Evolutionary conservation across 2,113 vertebrate species (phyloP).

Genomic region (Pholis gunnellus): DNA sequence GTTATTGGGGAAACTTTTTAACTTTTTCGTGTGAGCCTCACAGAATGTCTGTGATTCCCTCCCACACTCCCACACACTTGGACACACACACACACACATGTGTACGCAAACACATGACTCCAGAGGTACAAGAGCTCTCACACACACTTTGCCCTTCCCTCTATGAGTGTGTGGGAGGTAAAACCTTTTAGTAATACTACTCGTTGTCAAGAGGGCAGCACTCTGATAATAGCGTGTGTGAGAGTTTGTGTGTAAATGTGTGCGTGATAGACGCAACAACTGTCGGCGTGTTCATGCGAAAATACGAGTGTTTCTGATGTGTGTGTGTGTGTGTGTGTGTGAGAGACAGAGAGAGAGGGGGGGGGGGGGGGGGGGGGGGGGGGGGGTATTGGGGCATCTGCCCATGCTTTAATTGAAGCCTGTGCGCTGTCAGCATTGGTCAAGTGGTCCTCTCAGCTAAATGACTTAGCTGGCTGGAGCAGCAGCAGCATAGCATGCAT

Average conservation of each 20-base stretch:
- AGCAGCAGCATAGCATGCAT: conserved; percentile 45
- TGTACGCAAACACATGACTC: conserved; percentile 55
- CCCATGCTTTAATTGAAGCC: conserved; percentile 61
- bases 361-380: no score
- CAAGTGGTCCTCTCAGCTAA: conserved; percentile 73
- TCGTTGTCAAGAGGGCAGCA: conserved; percentile 60
- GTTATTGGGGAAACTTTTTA: not conserved
- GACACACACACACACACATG: not conserved
- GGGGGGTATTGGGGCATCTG: conserved; percentile 13
- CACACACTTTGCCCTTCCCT: conserved; percentile 48
- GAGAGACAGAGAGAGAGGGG: not conserved
- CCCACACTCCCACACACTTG: conserved; percentile 21
- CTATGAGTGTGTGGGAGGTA: conserved; percentile 61
- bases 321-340: not conserved
- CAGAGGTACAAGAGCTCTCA: conserved; percentile 62
- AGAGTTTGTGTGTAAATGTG: not conserved
- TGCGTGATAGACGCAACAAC: conserved; percentile 14
- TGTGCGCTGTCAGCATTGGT: conserved; percentile 59
- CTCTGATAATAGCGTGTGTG: conserved; percentile 39
- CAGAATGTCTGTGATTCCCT: conserved; percentile 11
- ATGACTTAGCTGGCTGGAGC: conserved; percentile 51
- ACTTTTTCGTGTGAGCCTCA: conserved; percentile 21
- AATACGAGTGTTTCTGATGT: not conserved
- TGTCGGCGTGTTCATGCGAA: not conserved
- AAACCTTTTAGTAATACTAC: conserved; percentile 65